A percentile compares a stretch with the other conserved stretches of the same genome.
Conservation (phyloP, 2,797 vertebrate genomes). For the Melanogrammus aeglefinus region DNA sequence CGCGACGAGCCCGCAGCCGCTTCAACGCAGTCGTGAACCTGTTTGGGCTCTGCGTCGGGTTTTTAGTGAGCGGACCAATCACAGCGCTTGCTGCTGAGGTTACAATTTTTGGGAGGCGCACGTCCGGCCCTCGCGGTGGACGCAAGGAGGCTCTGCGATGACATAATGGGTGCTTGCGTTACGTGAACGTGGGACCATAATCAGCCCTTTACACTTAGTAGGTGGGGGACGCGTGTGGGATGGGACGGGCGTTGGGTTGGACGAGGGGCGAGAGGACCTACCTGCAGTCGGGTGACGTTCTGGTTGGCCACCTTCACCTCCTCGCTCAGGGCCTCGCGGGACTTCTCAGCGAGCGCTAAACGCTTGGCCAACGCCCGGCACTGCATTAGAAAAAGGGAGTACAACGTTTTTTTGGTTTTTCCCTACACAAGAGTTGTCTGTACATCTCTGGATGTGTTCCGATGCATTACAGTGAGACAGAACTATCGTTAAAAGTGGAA, state of each 20-base stretch:
- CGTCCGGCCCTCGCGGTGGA: too few relatives aligned
- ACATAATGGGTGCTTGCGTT: too few relatives aligned
- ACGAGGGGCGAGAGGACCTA: conserved; percentile 44
- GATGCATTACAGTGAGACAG: neutral
- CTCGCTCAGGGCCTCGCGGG: conserved; percentile 81
- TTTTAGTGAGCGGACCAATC: too few relatives aligned
- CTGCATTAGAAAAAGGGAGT: conserved; percentile 56
- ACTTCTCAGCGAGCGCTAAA: conserved; percentile 88
- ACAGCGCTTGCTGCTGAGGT: too few relatives aligned
- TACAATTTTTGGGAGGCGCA: too few relatives aligned
- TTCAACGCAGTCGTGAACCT: too few relatives aligned
- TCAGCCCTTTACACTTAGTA: neutral
- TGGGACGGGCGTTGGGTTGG: neutral
- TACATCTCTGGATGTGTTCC: neutral
- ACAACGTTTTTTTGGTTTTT: neutral
- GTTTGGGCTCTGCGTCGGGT: too few relatives aligned
- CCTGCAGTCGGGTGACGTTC: conserved; percentile 92
- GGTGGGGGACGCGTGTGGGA: neutral
- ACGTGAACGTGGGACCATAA: too few relatives aligned
- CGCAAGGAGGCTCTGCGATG: too few relatives aligned
- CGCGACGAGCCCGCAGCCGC: too few relatives aligned
- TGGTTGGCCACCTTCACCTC: conserved; percentile 86
- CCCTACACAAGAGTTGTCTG: neutral
- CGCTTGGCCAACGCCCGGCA: conserved; percentile 94
- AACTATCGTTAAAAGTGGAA: neutral